Percentiles rank a stretch among this genome's conserved stretches.
Conservation (phyloP, 2,113 vertebrate species). For the Trogon surrucura region DNA sequence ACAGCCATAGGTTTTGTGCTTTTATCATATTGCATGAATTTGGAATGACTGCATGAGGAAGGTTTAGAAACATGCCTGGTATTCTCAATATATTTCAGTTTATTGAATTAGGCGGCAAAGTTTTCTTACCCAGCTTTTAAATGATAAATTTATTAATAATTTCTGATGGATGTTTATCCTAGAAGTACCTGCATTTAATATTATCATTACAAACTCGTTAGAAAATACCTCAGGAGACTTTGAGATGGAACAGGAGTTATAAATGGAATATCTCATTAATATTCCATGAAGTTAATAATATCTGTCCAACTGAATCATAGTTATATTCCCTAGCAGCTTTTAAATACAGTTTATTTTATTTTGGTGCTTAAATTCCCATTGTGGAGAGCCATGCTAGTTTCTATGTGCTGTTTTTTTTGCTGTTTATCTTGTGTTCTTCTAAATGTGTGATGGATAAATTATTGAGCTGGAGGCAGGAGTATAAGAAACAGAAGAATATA, state of each 20-base stretch:
- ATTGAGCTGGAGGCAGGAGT: constrained; percentile 38
- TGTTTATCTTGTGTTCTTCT: constrained; percentile 1
- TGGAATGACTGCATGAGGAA: not conserved
- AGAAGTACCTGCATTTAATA: constrained; percentile 3
- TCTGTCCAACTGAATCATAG: constrained; percentile 20
- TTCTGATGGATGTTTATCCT: constrained; percentile 11
- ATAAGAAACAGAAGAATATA: constrained; percentile 4
- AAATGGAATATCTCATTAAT: constrained; percentile 42
- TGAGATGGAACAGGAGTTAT: not conserved
- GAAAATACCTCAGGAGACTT: constrained; percentile 7
- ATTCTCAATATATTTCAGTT: not conserved
- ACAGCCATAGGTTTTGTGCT: not conserved
- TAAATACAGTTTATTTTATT: constrained; percentile 30
- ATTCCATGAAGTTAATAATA: constrained; percentile 52
- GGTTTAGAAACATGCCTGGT: not conserved
- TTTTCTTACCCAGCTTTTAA: not conserved
- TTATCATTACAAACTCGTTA: constrained; percentile 31
- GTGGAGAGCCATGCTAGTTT: not conserved
- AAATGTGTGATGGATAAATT: constrained; percentile 5
- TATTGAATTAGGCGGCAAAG: not conserved
- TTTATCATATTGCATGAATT: not conserved
- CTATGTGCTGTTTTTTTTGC: not conserved
- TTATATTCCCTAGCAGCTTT: not conserved
- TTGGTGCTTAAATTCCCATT: constrained; percentile 6
- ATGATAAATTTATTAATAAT: not conserved